A percentile compares a stretch with the other conserved stretches of the same genome.
Conservation (phyloP, 2,113 vertebrate species). For the Oncorhynchus masou region DNA sequence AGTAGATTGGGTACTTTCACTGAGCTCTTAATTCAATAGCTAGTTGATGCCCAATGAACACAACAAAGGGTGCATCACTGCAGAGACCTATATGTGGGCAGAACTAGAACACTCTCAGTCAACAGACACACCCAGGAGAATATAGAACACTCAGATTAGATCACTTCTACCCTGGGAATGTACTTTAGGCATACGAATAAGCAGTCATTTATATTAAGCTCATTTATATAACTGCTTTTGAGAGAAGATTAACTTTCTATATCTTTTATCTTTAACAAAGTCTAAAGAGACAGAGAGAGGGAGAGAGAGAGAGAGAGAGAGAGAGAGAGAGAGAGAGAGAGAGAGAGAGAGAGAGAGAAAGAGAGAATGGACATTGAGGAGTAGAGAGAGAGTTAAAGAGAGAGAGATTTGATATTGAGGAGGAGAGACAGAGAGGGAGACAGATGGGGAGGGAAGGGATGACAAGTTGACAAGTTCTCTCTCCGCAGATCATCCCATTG, state of each 20-base stretch:
- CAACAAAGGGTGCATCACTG: background rate
- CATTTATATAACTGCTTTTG: too few relatives aligned
- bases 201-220: too few relatives aligned
- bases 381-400: background rate
- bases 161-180: too few relatives aligned
- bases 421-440: background rate
- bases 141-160: too few relatives aligned
- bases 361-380: too few relatives aligned
- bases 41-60: background rate
- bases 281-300: too few relatives aligned
- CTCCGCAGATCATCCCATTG: background rate
- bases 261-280: too few relatives aligned
- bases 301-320: too few relatives aligned
- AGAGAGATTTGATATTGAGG: background rate
- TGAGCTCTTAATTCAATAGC: background rate
- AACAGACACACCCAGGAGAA: background rate
- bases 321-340: too few relatives aligned
- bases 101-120: background rate
- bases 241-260: too few relatives aligned
- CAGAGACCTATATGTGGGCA: background rate
- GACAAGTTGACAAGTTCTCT: background rate
- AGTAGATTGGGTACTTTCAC: constrained; percentile 20
- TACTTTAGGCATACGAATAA: too few relatives aligned
- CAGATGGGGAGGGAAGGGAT: background rate
- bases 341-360: too few relatives aligned